Percentiles rank a stretch among this genome's conserved stretches.
These are phyloP conservation scores for Acridotheres tristis DNA, from an alignment of 2,797 vertebrate species.

Conservation along the genomic window DNA sequence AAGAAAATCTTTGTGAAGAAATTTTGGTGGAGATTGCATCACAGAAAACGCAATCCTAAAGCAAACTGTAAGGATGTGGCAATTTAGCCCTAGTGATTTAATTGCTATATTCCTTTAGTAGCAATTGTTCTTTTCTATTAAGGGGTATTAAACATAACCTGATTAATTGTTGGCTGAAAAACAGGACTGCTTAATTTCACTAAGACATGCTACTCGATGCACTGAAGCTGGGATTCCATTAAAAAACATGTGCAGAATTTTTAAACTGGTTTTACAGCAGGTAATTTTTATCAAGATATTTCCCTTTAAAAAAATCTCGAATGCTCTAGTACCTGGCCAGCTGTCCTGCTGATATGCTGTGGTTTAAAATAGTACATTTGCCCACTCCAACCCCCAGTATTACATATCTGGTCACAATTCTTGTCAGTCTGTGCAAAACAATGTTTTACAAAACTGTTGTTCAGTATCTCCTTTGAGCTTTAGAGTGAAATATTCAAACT, in stretches of 20 bases:
- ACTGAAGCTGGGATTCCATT: not conserved
- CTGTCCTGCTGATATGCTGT: not conserved
- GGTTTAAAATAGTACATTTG: not conserved
- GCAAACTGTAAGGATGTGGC: not conserved
- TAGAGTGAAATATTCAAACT: not conserved
- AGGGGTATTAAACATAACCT: not conserved
- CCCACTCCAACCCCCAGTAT: not conserved
- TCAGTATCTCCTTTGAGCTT: not conserved
- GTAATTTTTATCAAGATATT: not conserved
- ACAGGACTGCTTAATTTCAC: not conserved
- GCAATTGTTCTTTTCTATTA: not conserved
- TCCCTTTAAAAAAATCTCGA: not conserved
- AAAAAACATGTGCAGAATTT: not conserved
- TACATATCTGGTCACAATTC: not conserved
- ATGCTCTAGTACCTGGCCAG: not conserved
- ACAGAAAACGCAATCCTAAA: not conserved
- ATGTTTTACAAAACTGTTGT: not conserved
- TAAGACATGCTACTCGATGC: not conserved
- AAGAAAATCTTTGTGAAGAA: not conserved
- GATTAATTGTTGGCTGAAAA: constrained; percentile 16
- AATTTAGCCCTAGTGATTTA: not conserved
- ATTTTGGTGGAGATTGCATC: constrained; percentile 3
- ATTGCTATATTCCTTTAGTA: constrained; percentile 17
- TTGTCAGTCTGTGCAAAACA: not conserved
- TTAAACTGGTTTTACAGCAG: not conserved